Percentiles rank a stretch among this genome's conserved stretches.
These are phyloP conservation scores for Budorcas taxicolor DNA, from an alignment of 2,113 vertebrate species.

Conservation along the genomic window DNA sequence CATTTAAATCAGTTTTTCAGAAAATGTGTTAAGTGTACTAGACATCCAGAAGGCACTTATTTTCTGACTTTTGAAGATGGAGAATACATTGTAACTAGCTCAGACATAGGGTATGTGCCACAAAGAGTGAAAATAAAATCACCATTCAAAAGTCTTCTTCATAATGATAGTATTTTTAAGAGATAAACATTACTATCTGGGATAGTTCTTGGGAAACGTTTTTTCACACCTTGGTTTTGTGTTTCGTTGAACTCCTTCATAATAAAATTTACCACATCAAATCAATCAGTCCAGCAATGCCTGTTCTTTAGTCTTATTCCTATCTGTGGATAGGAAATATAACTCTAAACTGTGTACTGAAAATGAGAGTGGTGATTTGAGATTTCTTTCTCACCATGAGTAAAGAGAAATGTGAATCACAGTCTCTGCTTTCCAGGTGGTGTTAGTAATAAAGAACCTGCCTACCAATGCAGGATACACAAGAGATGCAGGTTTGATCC, in stretches of 20 bases:
- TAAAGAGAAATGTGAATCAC: background rate
- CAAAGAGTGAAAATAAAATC: constrained; percentile 16
- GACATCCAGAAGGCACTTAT: constrained; percentile 23
- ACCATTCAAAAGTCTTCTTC: constrained; percentile 10
- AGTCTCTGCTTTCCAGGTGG: background rate
- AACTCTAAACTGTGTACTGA: background rate
- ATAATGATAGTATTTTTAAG: background rate
- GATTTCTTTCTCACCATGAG: background rate
- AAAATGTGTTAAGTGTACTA: background rate
- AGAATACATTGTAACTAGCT: background rate
- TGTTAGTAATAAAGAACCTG: background rate
- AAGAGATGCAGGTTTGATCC: background rate
- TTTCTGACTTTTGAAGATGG: background rate
- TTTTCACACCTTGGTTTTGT: background rate
- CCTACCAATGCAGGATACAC: background rate
- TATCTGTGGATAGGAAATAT: background rate
- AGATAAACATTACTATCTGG: background rate
- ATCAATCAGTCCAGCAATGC: background rate
- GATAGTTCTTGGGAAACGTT: background rate
- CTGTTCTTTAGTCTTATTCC: background rate
- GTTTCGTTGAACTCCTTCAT: constrained; percentile 1
- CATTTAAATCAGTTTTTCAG: background rate
- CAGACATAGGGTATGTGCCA: background rate
- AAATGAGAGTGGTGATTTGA: background rate
- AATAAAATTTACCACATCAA: background rate